Evolutionary conservation across 2,113 vertebrate genomes (phyloP).

Genomic region (Anoplopoma fimbria): DNA sequence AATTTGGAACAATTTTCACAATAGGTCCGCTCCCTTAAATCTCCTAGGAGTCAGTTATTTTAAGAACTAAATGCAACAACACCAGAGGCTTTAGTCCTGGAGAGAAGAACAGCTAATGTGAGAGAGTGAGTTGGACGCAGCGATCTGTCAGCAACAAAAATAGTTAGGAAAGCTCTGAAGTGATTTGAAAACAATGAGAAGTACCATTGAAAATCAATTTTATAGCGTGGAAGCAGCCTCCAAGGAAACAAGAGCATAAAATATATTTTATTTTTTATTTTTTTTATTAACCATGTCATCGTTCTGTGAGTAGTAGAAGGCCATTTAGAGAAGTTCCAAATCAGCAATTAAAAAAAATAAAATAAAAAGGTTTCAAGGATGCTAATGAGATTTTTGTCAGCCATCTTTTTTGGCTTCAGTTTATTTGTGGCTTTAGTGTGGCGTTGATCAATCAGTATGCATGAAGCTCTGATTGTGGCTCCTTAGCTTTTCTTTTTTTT

Average conservation of each 20-base stretch:
- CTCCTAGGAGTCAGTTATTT: background rate
- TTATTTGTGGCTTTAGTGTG: background rate
- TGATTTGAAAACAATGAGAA: background rate
- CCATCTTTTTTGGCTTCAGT: background rate
- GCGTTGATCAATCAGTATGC: background rate
- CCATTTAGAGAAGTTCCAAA: background rate
- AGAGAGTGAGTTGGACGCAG: background rate
- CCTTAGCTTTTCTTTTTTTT: background rate
- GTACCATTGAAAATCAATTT: background rate
- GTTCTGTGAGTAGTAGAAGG: background rate
- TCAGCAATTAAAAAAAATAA: background rate
- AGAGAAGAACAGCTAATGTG: background rate
- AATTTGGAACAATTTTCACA: background rate
- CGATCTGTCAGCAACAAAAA: background rate
- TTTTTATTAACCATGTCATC: background rate
- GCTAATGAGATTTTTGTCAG: too few relatives aligned
- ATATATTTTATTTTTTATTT: too few relatives aligned
- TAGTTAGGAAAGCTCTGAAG: background rate
- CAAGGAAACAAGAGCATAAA: too few relatives aligned
- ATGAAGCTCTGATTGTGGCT: background rate
- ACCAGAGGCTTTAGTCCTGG: background rate
- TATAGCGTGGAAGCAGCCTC: background rate
- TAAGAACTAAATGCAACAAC: background rate
- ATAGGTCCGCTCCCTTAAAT: background rate
- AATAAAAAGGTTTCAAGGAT: background rate